Base-by-base conservation (phyloP, 2,888 invertebrate species). In the Gasteruption jaculator region DNA sequence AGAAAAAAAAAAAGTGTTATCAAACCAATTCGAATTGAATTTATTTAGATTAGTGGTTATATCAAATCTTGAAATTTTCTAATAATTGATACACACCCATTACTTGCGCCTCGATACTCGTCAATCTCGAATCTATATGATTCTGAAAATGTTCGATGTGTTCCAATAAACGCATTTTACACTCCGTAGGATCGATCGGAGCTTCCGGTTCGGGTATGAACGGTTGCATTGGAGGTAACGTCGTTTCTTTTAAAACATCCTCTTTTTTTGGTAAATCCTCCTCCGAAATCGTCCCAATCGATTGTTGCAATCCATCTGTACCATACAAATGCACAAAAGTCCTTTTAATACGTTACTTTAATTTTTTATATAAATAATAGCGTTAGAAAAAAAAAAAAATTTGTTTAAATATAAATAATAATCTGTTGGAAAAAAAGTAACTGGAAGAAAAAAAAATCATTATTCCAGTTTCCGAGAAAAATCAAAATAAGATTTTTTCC, bases 151-250 rank as follows among this genome's bases (percentile, higher is more conserved):
- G 81, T 56, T 82, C 79, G 38, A 91, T 80, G 62, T 91, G 89
- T 18, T 85, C 82, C 50, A 91, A 72, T 35, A 92, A 74, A 40
- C 86, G 81, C 57, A 83, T 76, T 51, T 86, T 80, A 56, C 91
- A 91, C 64, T 84, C 86, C 31, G 79, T 75, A 31, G 85, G 80
- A 71, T 90, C 86, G 41, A 90, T 90, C 2, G 87, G 82, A 8
- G 86, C 86, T 67, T 91, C 89, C 0, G 90, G 90, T 68, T 84
- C 81, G 8, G 89, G 90, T 49, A 80, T 80, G 33, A 66, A 62
- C 14, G 70, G 65, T 40, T 63, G 66, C 20, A 56, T 41, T 3
- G 59, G 58, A 12, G 51, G 26, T 19, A 52, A 42, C 10, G 52
- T 27, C 10, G 40, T 26, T 29, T 41, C 38, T 34, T 26, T 26